These are phyloP conservation scores for Seladonia tumulorum DNA, from an alignment of 2,888 invertebrate genomes.

Conservation along the genomic window DNA sequence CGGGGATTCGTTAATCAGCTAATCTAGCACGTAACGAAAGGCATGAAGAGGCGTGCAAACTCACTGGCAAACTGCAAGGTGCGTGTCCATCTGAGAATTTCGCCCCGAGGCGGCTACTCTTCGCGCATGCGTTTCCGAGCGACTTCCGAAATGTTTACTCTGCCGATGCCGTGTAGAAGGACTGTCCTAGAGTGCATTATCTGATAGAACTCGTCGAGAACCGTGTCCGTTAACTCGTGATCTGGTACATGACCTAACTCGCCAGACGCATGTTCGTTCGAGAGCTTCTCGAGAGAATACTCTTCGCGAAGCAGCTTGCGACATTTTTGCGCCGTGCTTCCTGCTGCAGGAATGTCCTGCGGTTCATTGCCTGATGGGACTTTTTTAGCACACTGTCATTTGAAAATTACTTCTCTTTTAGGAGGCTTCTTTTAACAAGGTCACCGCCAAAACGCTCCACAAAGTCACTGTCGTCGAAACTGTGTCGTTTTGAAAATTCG, in stretches of 20 bases:
- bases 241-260: background rate
- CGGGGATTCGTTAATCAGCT: conserved; percentile 71
- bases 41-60: background rate
- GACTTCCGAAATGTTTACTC: conserved; percentile 6
- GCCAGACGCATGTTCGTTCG: background rate
- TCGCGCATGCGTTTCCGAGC: background rate
- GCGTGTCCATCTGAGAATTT: background rate
- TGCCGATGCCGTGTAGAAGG: background rate
- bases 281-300: no score
- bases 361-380: no score
- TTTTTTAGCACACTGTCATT: background rate
- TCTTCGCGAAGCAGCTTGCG: no score
- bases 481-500: background rate
- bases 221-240: background rate
- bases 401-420: background rate
- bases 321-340: no score
- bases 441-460: background rate
- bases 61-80: conserved; percentile 3
- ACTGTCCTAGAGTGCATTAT: background rate
- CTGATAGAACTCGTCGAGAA: background rate
- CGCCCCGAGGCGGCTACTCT: background rate
- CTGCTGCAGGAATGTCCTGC: no score
- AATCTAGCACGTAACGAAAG: conserved; percentile 20
- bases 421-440: background rate
- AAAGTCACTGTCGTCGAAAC: background rate